These are phyloP conservation scores for Ommatoiulus sabulosus DNA, from an alignment of 2,888 invertebrate genomes.

Conservation along the genomic window DNA sequence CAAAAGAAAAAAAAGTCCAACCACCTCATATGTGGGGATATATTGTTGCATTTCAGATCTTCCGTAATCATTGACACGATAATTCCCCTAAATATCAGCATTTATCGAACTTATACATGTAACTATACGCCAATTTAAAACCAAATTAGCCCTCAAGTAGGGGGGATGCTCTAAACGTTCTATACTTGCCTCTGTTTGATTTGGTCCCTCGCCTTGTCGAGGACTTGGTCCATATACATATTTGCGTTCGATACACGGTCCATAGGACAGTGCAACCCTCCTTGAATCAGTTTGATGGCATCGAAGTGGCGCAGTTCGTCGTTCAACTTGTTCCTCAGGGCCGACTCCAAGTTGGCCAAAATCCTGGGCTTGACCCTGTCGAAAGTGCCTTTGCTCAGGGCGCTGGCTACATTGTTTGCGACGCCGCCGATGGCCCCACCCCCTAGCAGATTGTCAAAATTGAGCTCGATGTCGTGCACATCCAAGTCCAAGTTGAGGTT, in stretches of 20 bases:
- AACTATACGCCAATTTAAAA: too few relatives aligned
- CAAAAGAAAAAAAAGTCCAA: too few relatives aligned
- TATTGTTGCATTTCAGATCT: too few relatives aligned
- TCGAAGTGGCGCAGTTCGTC: slow-evolving; percentile 59
- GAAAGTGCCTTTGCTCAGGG: slow-evolving; percentile 59
- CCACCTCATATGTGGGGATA: too few relatives aligned
- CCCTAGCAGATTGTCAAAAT: slow-evolving; percentile 59
- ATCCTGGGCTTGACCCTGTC: slow-evolving; percentile 59
- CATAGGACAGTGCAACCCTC: slow-evolving; percentile 58
- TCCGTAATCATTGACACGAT: too few relatives aligned
- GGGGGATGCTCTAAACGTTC: too few relatives aligned
- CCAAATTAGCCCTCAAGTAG: too few relatives aligned
- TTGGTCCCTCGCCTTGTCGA: slow-evolving; percentile 60
- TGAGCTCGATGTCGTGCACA: slow-evolving; percentile 57
- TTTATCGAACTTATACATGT: too few relatives aligned
- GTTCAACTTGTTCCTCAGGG: slow-evolving; percentile 58
- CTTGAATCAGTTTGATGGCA: slow-evolving; percentile 58
- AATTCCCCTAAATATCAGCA: too few relatives aligned
- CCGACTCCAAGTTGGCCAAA: slow-evolving; percentile 56
- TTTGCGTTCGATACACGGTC: slow-evolving; percentile 58
- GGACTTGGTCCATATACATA: slow-evolving; percentile 60
- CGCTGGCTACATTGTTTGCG: slow-evolving; percentile 59
- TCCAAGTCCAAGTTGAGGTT: slow-evolving; percentile 56
- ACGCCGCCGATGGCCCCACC: slow-evolving; percentile 59
- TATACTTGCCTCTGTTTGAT: slow-evolving; percentile 58